phyloP scores from a whole-genome alignment of 2,888 invertebrate species.

The Gandaritis pyraliata region DNA sequence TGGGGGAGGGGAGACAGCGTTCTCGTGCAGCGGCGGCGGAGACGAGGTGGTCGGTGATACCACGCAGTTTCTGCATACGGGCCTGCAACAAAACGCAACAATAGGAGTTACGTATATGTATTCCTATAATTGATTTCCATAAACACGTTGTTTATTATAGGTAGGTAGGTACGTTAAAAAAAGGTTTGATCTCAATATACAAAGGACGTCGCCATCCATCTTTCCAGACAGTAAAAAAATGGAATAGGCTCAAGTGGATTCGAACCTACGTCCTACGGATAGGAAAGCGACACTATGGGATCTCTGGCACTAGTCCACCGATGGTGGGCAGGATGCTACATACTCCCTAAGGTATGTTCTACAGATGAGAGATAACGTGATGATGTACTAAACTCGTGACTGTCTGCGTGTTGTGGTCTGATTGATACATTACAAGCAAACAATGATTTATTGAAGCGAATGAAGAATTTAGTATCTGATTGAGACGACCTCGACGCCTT shows the following conservation, averaged over 20 bases:
- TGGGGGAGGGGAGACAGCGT: slow-evolving; percentile 69
- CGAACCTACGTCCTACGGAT: neutral
- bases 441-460: slow-evolving; percentile 28
- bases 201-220: too few relatives aligned
- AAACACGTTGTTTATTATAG: too few relatives aligned
- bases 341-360: slow-evolving; percentile 1
- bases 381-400: slow-evolving; percentile 5
- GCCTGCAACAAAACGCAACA: slow-evolving; percentile 82
- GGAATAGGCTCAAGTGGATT: neutral
- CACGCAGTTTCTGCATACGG: slow-evolving; percentile 93
- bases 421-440: slow-evolving; percentile 29
- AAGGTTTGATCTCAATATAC: too few relatives aligned
- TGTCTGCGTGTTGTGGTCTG: slow-evolving; percentile 5
- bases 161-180: too few relatives aligned
- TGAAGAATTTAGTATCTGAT: neutral
- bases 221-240: too few relatives aligned
- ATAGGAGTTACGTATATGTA: neutral
- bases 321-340: neutral
- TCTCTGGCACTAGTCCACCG: neutral
- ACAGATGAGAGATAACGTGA: slow-evolving; percentile 17
- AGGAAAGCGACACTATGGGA: neutral
- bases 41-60: slow-evolving; percentile 80
- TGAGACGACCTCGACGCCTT: too few relatives aligned
- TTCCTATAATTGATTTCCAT: too few relatives aligned
- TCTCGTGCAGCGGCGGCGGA: slow-evolving; percentile 72